A percentile compares a stretch with the other conserved stretches of the same genome.
Conservation (phyloP, 2,113 vertebrate genomes). For the Poeciliopsis prolifica region DNA sequence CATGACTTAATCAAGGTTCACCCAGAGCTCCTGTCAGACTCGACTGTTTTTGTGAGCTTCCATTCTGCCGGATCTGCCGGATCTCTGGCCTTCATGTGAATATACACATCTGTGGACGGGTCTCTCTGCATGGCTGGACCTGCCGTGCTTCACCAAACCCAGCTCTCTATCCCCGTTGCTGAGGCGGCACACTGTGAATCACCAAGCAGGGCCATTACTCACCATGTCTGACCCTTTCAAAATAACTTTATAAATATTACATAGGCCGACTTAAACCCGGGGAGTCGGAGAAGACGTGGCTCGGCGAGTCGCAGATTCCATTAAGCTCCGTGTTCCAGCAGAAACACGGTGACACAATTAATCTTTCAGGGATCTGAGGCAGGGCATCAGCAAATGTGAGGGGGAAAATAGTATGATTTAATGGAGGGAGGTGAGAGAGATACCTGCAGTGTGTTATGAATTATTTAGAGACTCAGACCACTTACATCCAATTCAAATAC, state of each 20-base stretch:
- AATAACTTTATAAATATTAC: slow-evolving; percentile 77
- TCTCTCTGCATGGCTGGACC: slow-evolving; percentile 7
- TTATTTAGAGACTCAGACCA: slow-evolving; percentile 48
- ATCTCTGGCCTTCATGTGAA: slow-evolving; percentile 6
- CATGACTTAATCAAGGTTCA: neutral
- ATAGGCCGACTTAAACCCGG: slow-evolving; percentile 52
- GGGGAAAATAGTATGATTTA: slow-evolving; percentile 44
- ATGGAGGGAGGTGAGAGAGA: slow-evolving; percentile 49
- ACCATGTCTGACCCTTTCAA: slow-evolving; percentile 47
- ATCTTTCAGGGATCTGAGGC: slow-evolving; percentile 68
- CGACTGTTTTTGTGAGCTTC: neutral
- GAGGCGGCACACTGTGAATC: slow-evolving; percentile 57
- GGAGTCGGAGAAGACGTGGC: slow-evolving; percentile 40
- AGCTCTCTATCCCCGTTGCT: slow-evolving; percentile 37
- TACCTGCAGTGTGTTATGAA: slow-evolving; percentile 53
- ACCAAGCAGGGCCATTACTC: slow-evolving; percentile 66
- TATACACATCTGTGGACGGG: neutral
- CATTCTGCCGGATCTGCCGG: neutral
- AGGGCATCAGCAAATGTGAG: slow-evolving; percentile 23
- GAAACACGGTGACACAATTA: slow-evolving; percentile 67
- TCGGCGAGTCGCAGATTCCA: slow-evolving; percentile 62
- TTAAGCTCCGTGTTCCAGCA: slow-evolving; percentile 61
- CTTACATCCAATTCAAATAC: slow-evolving; percentile 30
- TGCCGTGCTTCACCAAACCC: slow-evolving; percentile 28
- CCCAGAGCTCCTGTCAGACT: slow-evolving; percentile 3